A percentile compares a stretch with the other conserved stretches of the same genome.
These are phyloP conservation scores for Discoglossus pictus DNA, from an alignment of 2,797 vertebrate species.

Conservation along the genomic window DNA sequence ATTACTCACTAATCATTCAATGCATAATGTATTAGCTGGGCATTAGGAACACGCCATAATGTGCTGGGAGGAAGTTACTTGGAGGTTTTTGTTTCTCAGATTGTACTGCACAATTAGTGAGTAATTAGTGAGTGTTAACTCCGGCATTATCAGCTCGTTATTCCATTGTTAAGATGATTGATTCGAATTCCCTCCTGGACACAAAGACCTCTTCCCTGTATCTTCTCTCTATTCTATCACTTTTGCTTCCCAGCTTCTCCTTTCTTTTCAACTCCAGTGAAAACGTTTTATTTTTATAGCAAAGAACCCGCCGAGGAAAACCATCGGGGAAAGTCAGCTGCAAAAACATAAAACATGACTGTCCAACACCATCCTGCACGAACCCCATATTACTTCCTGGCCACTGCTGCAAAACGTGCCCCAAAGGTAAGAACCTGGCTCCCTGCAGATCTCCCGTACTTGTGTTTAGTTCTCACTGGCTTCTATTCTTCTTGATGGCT, in stretches of 20 bases:
- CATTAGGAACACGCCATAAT: constrained; percentile 2
- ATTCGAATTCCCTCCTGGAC: too few species aligned
- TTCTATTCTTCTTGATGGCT: not conserved
- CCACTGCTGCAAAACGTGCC: constrained; percentile 90
- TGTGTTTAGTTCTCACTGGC: too few species aligned
- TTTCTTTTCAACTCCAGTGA: too few species aligned
- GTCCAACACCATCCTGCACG: constrained; percentile 77
- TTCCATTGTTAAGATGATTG: not conserved
- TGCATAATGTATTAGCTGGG: constrained; percentile 26
- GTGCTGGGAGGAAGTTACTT: constrained; percentile 28
- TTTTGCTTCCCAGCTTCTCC: too few species aligned
- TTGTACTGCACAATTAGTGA: constrained; percentile 1
- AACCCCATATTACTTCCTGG: constrained; percentile 82
- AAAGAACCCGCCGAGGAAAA: constrained; percentile 82
- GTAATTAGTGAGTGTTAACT: constrained; percentile 28
- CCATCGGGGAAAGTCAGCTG: constrained; percentile 88
- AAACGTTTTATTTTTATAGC: constrained; percentile 68
- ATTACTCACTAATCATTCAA: constrained; percentile 37
- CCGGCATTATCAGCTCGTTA: not conserved
- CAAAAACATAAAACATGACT: constrained; percentile 92
- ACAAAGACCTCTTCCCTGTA: too few species aligned
- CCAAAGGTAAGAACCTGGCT: constrained; percentile 68
- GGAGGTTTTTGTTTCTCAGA: not conserved
- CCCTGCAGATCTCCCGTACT: too few species aligned
- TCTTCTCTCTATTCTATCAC: too few species aligned